Conservation (phyloP, 1,140 invertebrate genomes). For the Ylistrum balloti region DNA sequence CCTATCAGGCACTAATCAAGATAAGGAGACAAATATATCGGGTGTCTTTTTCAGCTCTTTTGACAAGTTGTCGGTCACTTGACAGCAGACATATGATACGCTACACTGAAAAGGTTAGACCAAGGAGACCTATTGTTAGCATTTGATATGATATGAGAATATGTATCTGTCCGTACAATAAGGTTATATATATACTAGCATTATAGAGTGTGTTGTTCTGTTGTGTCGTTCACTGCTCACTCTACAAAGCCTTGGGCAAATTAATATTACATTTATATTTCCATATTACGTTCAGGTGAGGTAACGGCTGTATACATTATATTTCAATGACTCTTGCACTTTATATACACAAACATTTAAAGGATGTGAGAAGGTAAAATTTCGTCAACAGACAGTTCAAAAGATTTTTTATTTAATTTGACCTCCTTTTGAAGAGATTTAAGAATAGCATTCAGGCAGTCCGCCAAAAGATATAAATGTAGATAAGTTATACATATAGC, state of each 20-base stretch:
- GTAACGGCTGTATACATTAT: not conserved
- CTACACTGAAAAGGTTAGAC: not conserved
- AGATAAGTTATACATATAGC: not conserved
- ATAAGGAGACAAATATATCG: not conserved
- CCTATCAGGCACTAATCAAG: not conserved
- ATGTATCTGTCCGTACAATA: not conserved
- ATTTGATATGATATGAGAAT: not conserved
- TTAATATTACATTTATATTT: not conserved
- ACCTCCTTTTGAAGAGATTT: not conserved
- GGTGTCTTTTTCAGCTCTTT: slow-evolving; percentile 3
- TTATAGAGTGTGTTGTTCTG: not conserved
- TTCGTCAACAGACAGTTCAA: not conserved
- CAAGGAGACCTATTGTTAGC: not conserved
- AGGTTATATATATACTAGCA: not conserved
- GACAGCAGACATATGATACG: not conserved
- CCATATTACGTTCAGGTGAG: not conserved
- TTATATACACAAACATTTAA: not conserved
- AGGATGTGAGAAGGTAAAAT: not conserved
- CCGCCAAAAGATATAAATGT: not conserved
- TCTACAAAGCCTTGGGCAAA: not conserved
- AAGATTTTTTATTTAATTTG: slow-evolving; percentile 17
- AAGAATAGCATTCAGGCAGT: slow-evolving; percentile 32
- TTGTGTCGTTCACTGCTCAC: not conserved
- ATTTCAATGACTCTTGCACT: not conserved
- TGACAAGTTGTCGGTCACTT: not conserved